phyloP scores from a whole-genome alignment of 1,140 invertebrate species.

The Nephila pilipes region DNA sequence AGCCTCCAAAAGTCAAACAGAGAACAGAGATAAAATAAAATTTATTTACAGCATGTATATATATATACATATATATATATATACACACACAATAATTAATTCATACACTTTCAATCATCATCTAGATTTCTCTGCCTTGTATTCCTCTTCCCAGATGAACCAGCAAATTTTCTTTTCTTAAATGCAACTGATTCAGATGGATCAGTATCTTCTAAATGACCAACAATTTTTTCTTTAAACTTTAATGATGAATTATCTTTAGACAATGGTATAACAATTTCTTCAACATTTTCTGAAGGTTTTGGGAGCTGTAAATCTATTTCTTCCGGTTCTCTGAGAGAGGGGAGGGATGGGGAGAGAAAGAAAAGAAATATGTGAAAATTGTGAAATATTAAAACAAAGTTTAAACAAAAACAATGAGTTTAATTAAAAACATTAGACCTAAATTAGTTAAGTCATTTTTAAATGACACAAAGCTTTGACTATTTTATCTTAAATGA shows the following conservation, averaged over 20 bases:
- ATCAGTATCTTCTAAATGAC: slow-evolving; percentile 18
- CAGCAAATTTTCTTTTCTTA: slow-evolving; percentile 71
- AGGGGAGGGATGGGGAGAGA: background rate
- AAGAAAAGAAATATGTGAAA: no score
- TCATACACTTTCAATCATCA: slow-evolving; percentile 53
- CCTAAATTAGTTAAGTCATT: no score
- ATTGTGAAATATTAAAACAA: no score
- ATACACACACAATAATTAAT: background rate
- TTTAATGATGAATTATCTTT: slow-evolving; percentile 57
- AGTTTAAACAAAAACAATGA: no score
- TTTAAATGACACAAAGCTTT: no score
- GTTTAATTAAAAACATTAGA: no score
- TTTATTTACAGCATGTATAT: slow-evolving; percentile 10
- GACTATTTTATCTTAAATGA: no score
- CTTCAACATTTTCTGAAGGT: slow-evolving; percentile 49
- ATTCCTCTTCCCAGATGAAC: slow-evolving; percentile 47
- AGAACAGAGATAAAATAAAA: background rate
- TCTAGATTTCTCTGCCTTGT: slow-evolving; percentile 62
- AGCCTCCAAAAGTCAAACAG: no score
- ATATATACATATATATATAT: background rate
- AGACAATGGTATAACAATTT: slow-evolving; percentile 59
- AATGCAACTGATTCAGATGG: slow-evolving; percentile 51
- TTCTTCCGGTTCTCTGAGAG: slow-evolving; percentile 49
- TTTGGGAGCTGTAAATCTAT: slow-evolving; percentile 72
- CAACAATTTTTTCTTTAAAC: slow-evolving; percentile 70